Evolutionary conservation across 2,888 invertebrate genomes (phyloP).

Genomic region (Aspidiotus destructor): DNA sequence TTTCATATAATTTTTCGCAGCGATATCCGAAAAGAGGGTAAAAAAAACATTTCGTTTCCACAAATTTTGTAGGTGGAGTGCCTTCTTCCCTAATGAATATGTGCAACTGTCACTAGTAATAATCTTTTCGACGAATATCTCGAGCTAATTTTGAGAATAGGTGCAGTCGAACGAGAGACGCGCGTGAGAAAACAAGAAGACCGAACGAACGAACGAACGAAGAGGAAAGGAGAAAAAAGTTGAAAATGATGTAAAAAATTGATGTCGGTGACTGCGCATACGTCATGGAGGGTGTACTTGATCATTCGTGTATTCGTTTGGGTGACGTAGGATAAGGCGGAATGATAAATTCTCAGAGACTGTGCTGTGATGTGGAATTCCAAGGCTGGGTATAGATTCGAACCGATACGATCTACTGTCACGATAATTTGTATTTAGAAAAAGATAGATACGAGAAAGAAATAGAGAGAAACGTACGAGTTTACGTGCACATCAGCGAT

Average conservation of each 20-base stretch:
- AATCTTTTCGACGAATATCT: no score
- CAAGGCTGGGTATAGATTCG: background rate
- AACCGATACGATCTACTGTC: slow-evolving; percentile 1
- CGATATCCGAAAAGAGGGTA: no score
- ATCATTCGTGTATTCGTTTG: background rate
- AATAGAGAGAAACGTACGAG: no score
- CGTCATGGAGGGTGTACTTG: background rate
- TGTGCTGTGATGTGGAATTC: background rate
- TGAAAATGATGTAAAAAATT: background rate
- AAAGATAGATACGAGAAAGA: background rate
- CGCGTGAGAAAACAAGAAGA: no score
- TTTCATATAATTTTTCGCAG: no score
- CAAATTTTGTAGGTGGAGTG: background rate
- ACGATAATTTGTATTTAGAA: background rate
- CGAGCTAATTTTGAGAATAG: no score
- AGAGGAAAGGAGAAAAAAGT: background rate
- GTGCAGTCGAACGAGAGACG: no score
- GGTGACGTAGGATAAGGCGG: background rate
- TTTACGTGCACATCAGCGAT: no score
- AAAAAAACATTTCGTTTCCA: no score
- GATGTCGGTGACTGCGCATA: slow-evolving; percentile 1
- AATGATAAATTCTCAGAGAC: background rate
- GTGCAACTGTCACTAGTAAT: background rate
- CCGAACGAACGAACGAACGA: no score
- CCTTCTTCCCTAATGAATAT: background rate